Evolutionary conservation across 2,888 invertebrate species (phyloP).

Genomic region (Amitus sp.): DNA sequence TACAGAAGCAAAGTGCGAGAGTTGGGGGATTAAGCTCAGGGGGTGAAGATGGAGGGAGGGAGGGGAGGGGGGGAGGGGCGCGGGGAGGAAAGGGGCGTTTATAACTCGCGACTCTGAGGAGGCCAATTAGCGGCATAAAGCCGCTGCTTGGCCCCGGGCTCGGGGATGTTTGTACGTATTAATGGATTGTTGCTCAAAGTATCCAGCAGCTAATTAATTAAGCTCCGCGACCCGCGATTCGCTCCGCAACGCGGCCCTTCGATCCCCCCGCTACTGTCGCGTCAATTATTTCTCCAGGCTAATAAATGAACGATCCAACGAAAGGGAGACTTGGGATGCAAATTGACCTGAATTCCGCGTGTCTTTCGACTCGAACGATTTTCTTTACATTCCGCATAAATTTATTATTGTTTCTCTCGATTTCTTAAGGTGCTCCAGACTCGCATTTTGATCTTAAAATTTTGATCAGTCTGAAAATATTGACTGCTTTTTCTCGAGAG

Average conservation of each 20-base stretch:
- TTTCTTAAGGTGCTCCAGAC: too few species aligned
- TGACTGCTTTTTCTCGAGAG: too few species aligned
- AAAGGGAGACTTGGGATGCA: slow-evolving; percentile 1
- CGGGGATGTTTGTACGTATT: slow-evolving; percentile 64
- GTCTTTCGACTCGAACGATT: background rate
- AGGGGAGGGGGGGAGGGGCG: slow-evolving; percentile 20
- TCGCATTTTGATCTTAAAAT: too few species aligned
- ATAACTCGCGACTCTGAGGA: slow-evolving; percentile 63
- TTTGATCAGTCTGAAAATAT: too few species aligned
- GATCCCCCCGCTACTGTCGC: slow-evolving; percentile 22
- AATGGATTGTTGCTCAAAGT: slow-evolving; percentile 66
- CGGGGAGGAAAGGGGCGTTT: slow-evolving; percentile 50
- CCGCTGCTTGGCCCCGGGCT: slow-evolving; percentile 57
- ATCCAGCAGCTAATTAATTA: slow-evolving; percentile 66
- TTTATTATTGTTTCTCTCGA: too few species aligned
- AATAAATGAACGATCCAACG: slow-evolving; percentile 5
- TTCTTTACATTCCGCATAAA: too few species aligned
- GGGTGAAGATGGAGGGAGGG: slow-evolving; percentile 29
- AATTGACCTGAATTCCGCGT: background rate
- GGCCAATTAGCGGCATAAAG: slow-evolving; percentile 66
- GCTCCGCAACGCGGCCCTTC: slow-evolving; percentile 6
- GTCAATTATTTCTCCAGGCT: background rate
- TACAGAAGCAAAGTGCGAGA: slow-evolving; percentile 17
- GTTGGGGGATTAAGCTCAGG: slow-evolving; percentile 21
- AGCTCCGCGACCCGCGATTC: slow-evolving; percentile 47